phyloP scores from a whole-genome alignment of 2,888 invertebrate species.

The Drosophila crucigera region DNA sequence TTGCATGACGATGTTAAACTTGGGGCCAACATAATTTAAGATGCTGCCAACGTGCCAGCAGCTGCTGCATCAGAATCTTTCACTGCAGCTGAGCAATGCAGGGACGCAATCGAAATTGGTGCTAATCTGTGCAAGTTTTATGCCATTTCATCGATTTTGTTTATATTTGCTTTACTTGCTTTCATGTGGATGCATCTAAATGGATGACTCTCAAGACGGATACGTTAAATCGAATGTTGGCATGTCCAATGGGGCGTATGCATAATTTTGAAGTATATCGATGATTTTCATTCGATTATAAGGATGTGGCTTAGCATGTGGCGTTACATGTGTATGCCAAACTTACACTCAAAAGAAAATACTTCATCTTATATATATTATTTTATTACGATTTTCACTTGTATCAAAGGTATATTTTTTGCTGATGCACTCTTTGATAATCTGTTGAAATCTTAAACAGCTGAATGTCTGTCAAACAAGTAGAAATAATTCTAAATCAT shows the following conservation, averaged over 20 bases:
- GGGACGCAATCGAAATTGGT: conserved; percentile 44
- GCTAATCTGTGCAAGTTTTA: conserved; percentile 51
- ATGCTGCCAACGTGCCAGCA: conserved; percentile 37
- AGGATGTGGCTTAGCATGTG: not conserved
- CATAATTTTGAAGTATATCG: conserved; percentile 4
- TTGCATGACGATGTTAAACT: conserved; percentile 72
- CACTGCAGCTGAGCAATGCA: conserved; percentile 3
- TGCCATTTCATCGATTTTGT: conserved; percentile 20
- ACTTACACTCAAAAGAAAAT: not conserved
- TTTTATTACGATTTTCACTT: not conserved
- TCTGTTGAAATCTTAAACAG: not conserved
- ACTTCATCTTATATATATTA: not conserved
- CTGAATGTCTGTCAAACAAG: not conserved
- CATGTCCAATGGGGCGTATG: conserved; percentile 39
- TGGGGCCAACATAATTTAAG: conserved; percentile 54
- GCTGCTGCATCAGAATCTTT: conserved; percentile 26
- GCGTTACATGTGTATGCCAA: not conserved
- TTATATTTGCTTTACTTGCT: not conserved
- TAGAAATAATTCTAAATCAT: not conserved
- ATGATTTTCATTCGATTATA: not conserved
- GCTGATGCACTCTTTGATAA: not conserved
- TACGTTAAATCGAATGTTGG: conserved; percentile 1
- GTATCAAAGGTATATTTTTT: not conserved
- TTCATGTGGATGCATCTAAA: not conserved
- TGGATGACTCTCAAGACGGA: not conserved